Base-by-base conservation (phyloP, 2,888 invertebrate genomes). In the Morpho achilles region DNA sequence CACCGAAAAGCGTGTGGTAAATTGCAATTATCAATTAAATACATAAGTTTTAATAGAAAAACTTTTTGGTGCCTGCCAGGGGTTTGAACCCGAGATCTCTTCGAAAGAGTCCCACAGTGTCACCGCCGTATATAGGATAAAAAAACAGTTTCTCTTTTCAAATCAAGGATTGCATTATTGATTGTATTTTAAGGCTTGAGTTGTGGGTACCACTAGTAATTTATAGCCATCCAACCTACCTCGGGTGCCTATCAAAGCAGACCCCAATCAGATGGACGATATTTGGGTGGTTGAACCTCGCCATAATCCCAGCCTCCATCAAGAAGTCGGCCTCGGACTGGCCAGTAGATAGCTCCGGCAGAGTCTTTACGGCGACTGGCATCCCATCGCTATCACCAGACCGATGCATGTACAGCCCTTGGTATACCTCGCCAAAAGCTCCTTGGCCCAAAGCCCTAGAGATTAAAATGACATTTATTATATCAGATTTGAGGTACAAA, bases 261-360 rank as follows among this genome's bases (percentile, higher is more conserved):
- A 99, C 98, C 0, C 99, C 99, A 61, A 99, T 97, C 63, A 99
- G 95, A 76, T 96, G 96, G 22, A 99, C 99, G 67, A 99, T 98
- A 75, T 99, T 99, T 0, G 97, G 96, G 79, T 99, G 99, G 76
- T 95, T 95, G 82, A 99, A 99, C 91, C 99, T 98, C 65, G 98
- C 98, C 98, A 99, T 98, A 55, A 99, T 99, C 3, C 98, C 93
- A 0, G 99, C 99, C 77, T 99, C 99, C 96, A 98, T 99, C 32
- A 98, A 91, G 84, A 99, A 99, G 80, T 99, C 99, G 66, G 96
- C 95, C 83, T 99, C 98, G 0, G 98, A 96, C 59, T 98, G 97
- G 0, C 95, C 94, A 0, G 97, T 96, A 0, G 98, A 97, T 80
- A 97, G 92, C 69, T 97, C 97, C 0, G 98, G 98, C 40, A 99